Percentiles rank a stretch among this genome's conserved stretches.
Conservation (phyloP, 2,797 vertebrate genomes). For the Smutsia gigantea region DNA sequence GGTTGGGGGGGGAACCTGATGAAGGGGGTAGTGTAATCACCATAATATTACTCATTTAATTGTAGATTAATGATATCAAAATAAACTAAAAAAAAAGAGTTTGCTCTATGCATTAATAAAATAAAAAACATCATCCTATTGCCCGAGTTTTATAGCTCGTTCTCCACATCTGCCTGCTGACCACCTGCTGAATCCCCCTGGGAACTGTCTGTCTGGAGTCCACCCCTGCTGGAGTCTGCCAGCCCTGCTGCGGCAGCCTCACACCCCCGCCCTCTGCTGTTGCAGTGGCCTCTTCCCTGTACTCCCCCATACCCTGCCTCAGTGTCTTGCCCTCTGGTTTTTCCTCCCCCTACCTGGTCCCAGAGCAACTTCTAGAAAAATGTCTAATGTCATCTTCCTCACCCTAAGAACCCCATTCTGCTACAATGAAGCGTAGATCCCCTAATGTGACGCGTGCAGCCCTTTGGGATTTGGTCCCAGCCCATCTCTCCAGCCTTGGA, state of each 20-base stretch:
- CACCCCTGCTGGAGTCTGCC: background rate
- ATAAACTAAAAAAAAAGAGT: no score
- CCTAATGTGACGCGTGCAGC: background rate
- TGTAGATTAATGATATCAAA: no score
- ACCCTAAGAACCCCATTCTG: background rate
- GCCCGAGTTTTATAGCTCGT: background rate
- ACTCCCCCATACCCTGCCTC: background rate
- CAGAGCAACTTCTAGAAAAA: background rate
- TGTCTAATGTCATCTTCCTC: background rate
- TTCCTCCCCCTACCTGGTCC: background rate
- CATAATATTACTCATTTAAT: no score
- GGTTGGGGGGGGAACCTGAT: no score
- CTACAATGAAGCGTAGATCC: background rate
- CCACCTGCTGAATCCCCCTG: background rate
- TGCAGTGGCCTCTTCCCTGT: background rate
- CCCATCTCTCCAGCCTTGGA: background rate
- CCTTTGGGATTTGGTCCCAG: background rate
- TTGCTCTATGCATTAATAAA: background rate
- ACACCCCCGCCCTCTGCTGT: rapidly evolving
- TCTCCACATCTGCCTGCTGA: background rate
- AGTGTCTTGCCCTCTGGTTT: background rate
- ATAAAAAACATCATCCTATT: background rate
- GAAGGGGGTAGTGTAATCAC: no score
- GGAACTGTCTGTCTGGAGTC: background rate
- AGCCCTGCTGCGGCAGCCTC: background rate